phyloP scores from a whole-genome alignment of 2,797 vertebrate species.

The Danio jaintianensis region DNA sequence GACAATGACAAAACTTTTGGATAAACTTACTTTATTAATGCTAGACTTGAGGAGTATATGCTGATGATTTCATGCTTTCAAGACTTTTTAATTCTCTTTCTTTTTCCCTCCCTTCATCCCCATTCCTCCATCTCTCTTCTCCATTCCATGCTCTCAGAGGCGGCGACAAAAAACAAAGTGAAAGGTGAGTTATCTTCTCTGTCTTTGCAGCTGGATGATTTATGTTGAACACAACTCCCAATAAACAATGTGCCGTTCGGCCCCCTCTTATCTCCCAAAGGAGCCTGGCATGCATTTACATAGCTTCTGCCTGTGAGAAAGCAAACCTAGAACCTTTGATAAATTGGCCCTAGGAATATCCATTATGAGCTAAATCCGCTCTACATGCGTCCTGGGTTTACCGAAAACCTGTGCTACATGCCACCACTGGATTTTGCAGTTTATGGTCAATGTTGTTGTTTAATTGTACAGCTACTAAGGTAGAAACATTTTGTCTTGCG shows the following conservation, averaged over 20 bases:
- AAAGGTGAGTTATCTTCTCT: constrained; percentile 93
- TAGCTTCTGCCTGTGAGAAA: constrained; percentile 65
- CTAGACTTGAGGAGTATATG: constrained; percentile 55
- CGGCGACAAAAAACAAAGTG: constrained; percentile 93
- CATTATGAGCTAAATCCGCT: constrained; percentile 49
- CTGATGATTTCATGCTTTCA: constrained; percentile 59
- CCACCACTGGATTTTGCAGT: neutral
- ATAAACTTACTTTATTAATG: neutral
- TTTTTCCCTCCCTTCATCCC: constrained; percentile 79
- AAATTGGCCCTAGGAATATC: constrained; percentile 62
- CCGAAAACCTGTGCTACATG: constrained; percentile 27
- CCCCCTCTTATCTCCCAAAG: constrained; percentile 72
- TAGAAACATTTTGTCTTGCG: neutral
- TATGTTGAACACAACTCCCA: constrained; percentile 76
- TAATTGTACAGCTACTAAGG: neutral
- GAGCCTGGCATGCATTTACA: constrained; percentile 73
- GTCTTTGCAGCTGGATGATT: constrained; percentile 79
- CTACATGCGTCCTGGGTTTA: constrained; percentile 41
- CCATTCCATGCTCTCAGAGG: constrained; percentile 85
- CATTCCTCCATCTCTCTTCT: constrained; percentile 74
- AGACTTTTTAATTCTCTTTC: constrained; percentile 83
- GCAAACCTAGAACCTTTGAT: constrained; percentile 58
- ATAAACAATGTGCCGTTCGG: constrained; percentile 77
- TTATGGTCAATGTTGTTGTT: constrained; percentile 26
- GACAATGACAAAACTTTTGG: neutral